Evolutionary conservation across 2,888 invertebrate genomes (phyloP).

Genomic region (Epirrhoe alternata): DNA sequence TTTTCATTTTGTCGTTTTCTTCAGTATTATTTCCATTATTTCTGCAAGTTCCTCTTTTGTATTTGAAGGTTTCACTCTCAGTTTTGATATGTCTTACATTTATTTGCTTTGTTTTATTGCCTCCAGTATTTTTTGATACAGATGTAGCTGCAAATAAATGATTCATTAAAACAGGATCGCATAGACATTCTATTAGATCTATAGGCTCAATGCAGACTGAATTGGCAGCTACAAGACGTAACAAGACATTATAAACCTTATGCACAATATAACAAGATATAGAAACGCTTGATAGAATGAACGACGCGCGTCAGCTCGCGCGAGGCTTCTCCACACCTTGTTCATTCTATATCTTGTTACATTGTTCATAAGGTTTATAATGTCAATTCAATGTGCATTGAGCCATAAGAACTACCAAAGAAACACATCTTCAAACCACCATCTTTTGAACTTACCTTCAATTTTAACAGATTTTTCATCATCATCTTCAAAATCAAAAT

Average conservation of each 20-base stretch:
- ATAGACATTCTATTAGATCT: neutral
- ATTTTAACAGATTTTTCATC: slow-evolving; percentile 9
- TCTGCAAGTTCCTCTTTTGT: neutral
- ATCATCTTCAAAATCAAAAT: slow-evolving; percentile 19
- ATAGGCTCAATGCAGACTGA: too few species aligned
- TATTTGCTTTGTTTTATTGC: neutral
- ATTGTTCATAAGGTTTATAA: too few species aligned
- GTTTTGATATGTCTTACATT: slow-evolving; percentile 14
- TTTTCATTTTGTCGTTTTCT: neutral
- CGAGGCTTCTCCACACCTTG: too few species aligned
- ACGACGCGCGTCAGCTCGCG: too few species aligned
- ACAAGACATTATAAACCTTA: too few species aligned
- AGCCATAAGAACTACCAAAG: too few species aligned
- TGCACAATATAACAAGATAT: too few species aligned
- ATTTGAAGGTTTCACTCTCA: slow-evolving; percentile 15
- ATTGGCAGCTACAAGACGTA: too few species aligned
- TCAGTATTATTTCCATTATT: neutral
- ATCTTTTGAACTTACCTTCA: slow-evolving; percentile 14
- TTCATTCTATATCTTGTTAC: too few species aligned
- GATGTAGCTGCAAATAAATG: slow-evolving; percentile 7
- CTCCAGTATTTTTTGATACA: neutral
- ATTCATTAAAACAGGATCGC: neutral
- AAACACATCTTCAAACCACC: neutral
- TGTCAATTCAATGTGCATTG: too few species aligned
- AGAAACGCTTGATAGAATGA: too few species aligned